Evolutionary conservation across 1,140 invertebrate species (phyloP).

Genomic region (Augochlora pura): DNA sequence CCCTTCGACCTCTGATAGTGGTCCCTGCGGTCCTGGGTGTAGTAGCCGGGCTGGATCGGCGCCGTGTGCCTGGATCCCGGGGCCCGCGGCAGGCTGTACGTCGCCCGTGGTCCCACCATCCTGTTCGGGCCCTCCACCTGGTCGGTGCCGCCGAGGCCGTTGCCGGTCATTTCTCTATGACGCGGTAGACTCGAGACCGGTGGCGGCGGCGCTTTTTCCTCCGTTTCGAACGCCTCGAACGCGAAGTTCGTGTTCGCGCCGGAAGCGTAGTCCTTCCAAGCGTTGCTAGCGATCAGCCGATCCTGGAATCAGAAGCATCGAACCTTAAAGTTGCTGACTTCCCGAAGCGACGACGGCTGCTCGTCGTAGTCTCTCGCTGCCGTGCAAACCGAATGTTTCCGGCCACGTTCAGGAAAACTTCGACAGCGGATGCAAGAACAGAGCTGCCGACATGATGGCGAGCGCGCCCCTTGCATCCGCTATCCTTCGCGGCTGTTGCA

Average conservation of each 20-base stretch:
- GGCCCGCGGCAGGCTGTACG: slow-evolving; percentile 79
- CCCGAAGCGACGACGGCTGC: no score
- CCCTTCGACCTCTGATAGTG: slow-evolving; percentile 63
- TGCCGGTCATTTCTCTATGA: slow-evolving; percentile 75
- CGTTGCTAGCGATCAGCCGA: slow-evolving; percentile 88
- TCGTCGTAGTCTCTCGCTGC: no score
- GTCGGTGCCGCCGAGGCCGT: slow-evolving; percentile 55
- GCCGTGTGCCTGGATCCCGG: slow-evolving; percentile 70
- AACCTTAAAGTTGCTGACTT: no score
- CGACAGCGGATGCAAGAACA: no score
- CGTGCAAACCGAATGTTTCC: no score
- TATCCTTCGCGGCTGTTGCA: no score
- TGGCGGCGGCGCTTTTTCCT: slow-evolving; percentile 83
- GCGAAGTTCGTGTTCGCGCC: slow-evolving; percentile 91
- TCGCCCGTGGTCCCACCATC: slow-evolving; percentile 76
- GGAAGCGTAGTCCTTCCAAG: slow-evolving; percentile 92
- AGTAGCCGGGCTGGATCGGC: slow-evolving; percentile 77
- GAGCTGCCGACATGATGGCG: no score
- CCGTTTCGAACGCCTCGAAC: slow-evolving; percentile 91
- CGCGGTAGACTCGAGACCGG: slow-evolving; percentile 74
- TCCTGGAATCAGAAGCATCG: slow-evolving; percentile 81
- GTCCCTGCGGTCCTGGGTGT: slow-evolving; percentile 79
- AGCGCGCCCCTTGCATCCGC: no score
- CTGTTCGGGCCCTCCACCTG: slow-evolving; percentile 58
- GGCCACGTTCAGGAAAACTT: no score